Percentiles rank a stretch among this genome's conserved stretches.
Conservation (phyloP, 2,888 invertebrate genomes). For the Drosophila mulleri region DNA sequence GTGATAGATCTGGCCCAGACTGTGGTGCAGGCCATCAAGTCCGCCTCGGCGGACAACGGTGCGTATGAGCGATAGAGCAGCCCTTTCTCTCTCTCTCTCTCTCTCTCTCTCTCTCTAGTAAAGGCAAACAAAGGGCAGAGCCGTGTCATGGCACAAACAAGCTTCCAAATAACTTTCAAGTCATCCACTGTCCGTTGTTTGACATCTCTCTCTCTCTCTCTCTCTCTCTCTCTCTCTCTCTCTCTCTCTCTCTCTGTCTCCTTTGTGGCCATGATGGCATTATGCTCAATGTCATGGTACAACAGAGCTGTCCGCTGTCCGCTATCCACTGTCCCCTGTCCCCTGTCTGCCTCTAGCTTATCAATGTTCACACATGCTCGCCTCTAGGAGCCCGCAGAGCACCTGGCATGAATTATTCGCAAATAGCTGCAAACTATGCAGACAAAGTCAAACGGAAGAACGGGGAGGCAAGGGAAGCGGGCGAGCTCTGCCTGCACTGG, state of each 20-base stretch:
- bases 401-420: slow-evolving; percentile 45
- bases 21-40: slow-evolving; percentile 60
- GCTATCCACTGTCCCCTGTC: neutral
- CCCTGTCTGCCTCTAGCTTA: slow-evolving; percentile 26
- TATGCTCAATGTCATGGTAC: slow-evolving; percentile 63
- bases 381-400: slow-evolving; percentile 18
- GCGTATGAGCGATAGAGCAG: slow-evolving; percentile 45
- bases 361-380: slow-evolving; percentile 48
- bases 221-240: neutral
- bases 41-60: slow-evolving; percentile 35
- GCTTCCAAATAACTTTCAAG: slow-evolving; percentile 42
- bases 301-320: slow-evolving; percentile 7
- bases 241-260: too few species aligned
- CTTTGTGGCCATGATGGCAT: slow-evolving; percentile 12
- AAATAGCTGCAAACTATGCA: slow-evolving; percentile 41
- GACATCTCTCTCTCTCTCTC: neutral
- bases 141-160: slow-evolving; percentile 28
- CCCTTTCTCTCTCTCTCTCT: too few species aligned
- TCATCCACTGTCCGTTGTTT: slow-evolving; percentile 1
- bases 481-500: neutral
- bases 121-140: neutral
- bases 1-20: slow-evolving; percentile 72
- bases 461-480: too few species aligned
- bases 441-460: slow-evolving; percentile 30
- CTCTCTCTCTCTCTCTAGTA: neutral